Conservation (phyloP, 2,888 invertebrate genomes). For the Leptinotarsa peninsularis region DNA sequence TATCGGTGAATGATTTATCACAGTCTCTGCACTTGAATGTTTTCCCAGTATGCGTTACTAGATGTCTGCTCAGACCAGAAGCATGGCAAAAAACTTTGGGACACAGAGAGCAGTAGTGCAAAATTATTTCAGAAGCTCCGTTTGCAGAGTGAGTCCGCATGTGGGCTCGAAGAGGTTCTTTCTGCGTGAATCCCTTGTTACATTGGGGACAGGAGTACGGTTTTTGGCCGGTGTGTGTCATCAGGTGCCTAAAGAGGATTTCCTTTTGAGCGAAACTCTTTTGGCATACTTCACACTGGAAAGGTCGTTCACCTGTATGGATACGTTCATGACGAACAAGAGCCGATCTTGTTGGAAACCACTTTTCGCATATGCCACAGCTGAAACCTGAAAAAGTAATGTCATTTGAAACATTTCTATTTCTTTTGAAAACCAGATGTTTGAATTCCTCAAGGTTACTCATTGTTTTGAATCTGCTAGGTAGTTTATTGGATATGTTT, state of each 20-base stretch:
- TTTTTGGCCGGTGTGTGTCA: slow-evolving; percentile 72
- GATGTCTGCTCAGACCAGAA: slow-evolving; percentile 77
- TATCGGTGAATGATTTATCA: slow-evolving; percentile 77
- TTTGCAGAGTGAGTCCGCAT: slow-evolving; percentile 71
- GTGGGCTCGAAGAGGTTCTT: slow-evolving; percentile 75
- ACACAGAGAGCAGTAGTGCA: slow-evolving; percentile 77
- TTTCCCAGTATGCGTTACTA: slow-evolving; percentile 75
- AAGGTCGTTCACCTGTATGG: slow-evolving; percentile 74
- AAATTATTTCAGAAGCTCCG: slow-evolving; percentile 70
- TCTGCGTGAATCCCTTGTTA: slow-evolving; percentile 77
- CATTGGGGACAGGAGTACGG: slow-evolving; percentile 77
- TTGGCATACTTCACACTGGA: slow-evolving; percentile 70
- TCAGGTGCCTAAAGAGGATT: slow-evolving; percentile 73
- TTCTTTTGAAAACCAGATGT: too few species aligned
- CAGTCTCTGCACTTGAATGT: slow-evolving; percentile 75
- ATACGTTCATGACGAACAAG: slow-evolving; percentile 77
- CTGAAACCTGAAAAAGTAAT: slow-evolving; percentile 63
- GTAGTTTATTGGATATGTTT: too few species aligned
- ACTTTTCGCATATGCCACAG: slow-evolving; percentile 74
- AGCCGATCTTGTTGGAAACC: slow-evolving; percentile 77
- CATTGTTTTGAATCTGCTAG: too few species aligned
- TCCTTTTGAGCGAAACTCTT: slow-evolving; percentile 81
- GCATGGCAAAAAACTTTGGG: slow-evolving; percentile 73
- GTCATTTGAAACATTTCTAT: too few species aligned
- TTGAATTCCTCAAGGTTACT: too few species aligned